These are phyloP conservation scores for Xiphorhynchus erythropygius DNA, from an alignment of 2,797 vertebrate species.

Conservation along the genomic window DNA sequence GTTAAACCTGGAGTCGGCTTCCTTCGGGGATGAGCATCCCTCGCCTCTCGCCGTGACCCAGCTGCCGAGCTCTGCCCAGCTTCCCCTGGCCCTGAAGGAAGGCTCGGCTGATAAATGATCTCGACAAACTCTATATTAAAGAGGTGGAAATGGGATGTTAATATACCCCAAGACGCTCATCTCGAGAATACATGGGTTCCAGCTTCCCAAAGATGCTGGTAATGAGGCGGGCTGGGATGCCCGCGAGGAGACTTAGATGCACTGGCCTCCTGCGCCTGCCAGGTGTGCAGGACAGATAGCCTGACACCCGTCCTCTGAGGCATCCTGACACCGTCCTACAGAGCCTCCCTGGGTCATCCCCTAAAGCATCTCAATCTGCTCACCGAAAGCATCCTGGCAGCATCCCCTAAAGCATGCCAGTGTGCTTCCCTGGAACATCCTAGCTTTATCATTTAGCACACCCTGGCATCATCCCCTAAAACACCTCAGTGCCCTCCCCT, in stretches of 20 bases:
- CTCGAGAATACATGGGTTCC: conserved; percentile 73
- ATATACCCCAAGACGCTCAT: conserved; percentile 75
- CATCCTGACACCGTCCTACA: background rate
- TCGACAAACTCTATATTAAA: conserved; percentile 77
- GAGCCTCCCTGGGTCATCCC: background rate
- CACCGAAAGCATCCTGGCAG: background rate
- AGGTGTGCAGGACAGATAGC: background rate
- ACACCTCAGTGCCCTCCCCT: background rate
- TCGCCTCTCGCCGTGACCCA: conserved; percentile 77
- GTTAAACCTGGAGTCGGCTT: conserved; percentile 78
- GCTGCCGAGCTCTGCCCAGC: conserved; percentile 75
- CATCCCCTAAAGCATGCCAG: background rate
- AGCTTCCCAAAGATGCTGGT: background rate
- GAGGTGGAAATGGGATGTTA: conserved; percentile 81
- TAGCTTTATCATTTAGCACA: background rate
- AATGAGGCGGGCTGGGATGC: conserved; percentile 31
- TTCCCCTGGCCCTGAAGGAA: conserved; percentile 60
- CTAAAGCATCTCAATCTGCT: background rate
- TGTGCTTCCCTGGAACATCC: background rate
- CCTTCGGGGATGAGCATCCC: conserved; percentile 77
- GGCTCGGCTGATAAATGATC: conserved; percentile 76
- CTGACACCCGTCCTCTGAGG: background rate
- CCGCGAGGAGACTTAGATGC: background rate
- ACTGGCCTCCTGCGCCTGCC: background rate
- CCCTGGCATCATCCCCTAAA: background rate